Conservation (phyloP, 2,113 vertebrate species). For the Ailuropoda melanoleuca region DNA sequence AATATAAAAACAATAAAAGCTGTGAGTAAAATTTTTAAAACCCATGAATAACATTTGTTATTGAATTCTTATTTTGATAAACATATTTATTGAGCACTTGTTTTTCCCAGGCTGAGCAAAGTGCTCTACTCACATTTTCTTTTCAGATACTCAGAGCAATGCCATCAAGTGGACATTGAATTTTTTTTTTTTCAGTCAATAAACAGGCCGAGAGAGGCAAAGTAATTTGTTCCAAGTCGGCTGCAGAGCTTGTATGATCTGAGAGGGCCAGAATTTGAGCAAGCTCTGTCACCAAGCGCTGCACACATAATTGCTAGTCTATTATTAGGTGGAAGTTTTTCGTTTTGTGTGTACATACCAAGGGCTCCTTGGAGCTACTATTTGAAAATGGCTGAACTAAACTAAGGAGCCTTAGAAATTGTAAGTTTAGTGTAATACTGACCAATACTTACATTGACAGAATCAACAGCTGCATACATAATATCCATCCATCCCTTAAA, state of each 20-base stretch:
- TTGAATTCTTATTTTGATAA: slow-evolving; percentile 19
- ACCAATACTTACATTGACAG: slow-evolving; percentile 84
- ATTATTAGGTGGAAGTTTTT: background rate
- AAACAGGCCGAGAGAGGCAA: background rate
- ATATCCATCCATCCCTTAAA: slow-evolving; percentile 90
- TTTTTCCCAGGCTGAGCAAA: background rate
- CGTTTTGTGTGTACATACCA: background rate
- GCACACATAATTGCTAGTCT: background rate
- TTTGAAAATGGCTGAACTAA: background rate
- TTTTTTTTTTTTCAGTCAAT: background rate
- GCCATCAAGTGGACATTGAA: background rate
- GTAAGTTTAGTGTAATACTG: background rate
- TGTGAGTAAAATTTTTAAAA: background rate
- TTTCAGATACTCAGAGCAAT: background rate
- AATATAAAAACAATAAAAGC: slow-evolving; percentile 22
- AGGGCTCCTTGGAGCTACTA: background rate
- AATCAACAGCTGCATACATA: slow-evolving; percentile 90
- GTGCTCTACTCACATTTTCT: background rate
- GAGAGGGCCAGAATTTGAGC: background rate
- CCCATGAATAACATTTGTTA: background rate
- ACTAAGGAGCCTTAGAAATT: background rate
- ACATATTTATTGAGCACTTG: background rate
- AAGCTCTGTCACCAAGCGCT: background rate
- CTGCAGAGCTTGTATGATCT: background rate
- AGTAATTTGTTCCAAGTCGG: background rate